These are phyloP conservation scores for Calyptomena viridis DNA, from an alignment of 2,113 vertebrate genomes.

Conservation along the genomic window DNA sequence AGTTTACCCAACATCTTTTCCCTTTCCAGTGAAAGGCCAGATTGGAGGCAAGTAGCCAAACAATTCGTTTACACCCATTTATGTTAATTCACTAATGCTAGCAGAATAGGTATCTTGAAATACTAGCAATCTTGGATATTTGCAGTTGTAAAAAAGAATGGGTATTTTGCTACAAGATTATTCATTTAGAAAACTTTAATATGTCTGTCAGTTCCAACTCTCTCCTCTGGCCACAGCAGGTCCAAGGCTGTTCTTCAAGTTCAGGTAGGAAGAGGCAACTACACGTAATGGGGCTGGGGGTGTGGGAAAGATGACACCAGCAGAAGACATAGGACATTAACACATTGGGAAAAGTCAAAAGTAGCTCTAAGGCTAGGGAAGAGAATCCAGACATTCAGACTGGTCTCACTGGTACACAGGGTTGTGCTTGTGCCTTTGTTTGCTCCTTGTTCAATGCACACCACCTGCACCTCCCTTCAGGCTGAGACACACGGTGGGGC, in stretches of 20 bases:
- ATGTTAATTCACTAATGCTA: background rate
- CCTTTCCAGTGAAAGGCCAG: background rate
- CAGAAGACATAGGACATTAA: background rate
- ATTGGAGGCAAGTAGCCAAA: background rate
- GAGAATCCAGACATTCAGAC: background rate
- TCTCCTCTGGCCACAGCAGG: background rate
- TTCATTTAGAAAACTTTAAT: background rate
- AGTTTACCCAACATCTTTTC: background rate
- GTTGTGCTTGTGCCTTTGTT: background rate
- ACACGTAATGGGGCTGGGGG: accelerated
- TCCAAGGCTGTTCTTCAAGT: background rate
- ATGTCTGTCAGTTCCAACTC: background rate
- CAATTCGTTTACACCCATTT: background rate
- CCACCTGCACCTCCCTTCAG: background rate
- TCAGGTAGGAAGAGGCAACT: background rate
- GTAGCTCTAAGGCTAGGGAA: background rate
- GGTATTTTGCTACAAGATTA: background rate
- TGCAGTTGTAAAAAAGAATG: background rate
- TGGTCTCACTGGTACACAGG: background rate
- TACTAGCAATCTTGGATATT: background rate
- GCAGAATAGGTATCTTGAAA: background rate
- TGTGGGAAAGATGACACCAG: background rate
- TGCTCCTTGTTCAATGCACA: background rate
- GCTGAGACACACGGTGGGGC: accelerated
- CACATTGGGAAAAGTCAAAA: background rate